These are phyloP conservation scores for Hydropotes inermis DNA, from an alignment of 2,113 vertebrate genomes.

Conservation along the genomic window DNA sequence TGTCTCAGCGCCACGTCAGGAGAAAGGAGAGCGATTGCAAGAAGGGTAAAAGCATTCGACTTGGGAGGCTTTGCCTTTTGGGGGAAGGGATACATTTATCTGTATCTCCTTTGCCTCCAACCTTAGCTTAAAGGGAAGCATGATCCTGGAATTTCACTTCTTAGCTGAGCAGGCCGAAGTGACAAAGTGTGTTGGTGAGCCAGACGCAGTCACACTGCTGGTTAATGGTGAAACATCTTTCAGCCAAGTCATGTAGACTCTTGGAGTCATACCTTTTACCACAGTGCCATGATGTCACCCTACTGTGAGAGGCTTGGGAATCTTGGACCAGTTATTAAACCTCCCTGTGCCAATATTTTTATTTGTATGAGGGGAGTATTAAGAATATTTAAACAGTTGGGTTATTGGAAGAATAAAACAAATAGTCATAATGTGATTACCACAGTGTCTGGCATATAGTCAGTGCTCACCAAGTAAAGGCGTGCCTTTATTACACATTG, in stretches of 20 bases:
- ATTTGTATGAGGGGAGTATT: background rate
- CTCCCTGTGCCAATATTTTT: background rate
- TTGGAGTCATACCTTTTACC: background rate
- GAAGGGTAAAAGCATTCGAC: background rate
- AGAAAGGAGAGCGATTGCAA: background rate
- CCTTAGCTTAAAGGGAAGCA: background rate
- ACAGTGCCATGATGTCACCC: rapidly evolving
- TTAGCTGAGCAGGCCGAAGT: background rate
- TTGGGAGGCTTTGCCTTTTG: background rate
- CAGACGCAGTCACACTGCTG: background rate
- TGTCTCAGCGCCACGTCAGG: background rate
- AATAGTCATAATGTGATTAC: background rate
- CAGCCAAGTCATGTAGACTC: background rate
- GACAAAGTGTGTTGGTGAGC: background rate
- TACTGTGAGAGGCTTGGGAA: background rate
- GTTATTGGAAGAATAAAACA: background rate
- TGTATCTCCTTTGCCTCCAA: background rate
- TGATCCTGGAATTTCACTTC: background rate
- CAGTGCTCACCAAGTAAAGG: background rate
- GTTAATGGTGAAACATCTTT: background rate
- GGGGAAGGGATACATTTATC: background rate
- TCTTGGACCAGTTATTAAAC: background rate
- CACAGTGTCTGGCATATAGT: background rate
- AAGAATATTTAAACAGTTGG: background rate
- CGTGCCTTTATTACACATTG: background rate